Base-by-base conservation (phyloP, 2,113 vertebrate genomes). In the Haemorhous mexicanus region DNA sequence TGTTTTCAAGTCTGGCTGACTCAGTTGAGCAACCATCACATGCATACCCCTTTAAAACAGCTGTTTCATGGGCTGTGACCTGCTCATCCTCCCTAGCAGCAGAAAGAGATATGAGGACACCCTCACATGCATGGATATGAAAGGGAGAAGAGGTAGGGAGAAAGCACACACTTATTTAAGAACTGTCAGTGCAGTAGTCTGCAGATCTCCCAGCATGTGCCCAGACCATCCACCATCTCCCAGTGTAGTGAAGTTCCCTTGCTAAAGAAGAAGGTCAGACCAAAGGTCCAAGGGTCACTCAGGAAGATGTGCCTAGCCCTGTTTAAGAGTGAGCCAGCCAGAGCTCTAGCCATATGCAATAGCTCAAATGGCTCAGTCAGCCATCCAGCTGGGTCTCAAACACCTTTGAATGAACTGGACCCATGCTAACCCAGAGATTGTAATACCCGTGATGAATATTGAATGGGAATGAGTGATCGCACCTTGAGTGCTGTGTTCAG, bases 391-490 rank as follows among this genome's bases (percentile, higher is more conserved):
- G 0, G 13, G 6, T 24, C n/a, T 68, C 39, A 35, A 70, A 20
- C 3, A 6, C 2, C 62, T 55, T 12, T 49, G 28, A 53, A 53
- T 21, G 3, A 66, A 53, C 9, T 21, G 13, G 22, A 32, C 7
- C 8, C 0, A 3, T 8, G 13, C 7, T 44, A 46, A 18, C 16
- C 28, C 24, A 46, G 32, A 17, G 13, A 41, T 16, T 5, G 2
- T 6, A 61, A 49, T 11, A 28, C 10, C 10, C 21, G 1, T 8
- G 19, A 37, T 4, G 11, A 18, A 17, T 13, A 32, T 1, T 3
- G 11, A 43, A 50, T 11, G 8, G 24, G 23, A 75, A 82, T 19
- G 13, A 26, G 37, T 0, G 5, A 55, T 33, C 0, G 0, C 22
- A 32, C 6, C 16, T 26, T 2, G 13, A 39, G 8, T 33, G 3